Conservation (phyloP, 2,888 invertebrate genomes). For the Hypomecis punctinalis region DNA sequence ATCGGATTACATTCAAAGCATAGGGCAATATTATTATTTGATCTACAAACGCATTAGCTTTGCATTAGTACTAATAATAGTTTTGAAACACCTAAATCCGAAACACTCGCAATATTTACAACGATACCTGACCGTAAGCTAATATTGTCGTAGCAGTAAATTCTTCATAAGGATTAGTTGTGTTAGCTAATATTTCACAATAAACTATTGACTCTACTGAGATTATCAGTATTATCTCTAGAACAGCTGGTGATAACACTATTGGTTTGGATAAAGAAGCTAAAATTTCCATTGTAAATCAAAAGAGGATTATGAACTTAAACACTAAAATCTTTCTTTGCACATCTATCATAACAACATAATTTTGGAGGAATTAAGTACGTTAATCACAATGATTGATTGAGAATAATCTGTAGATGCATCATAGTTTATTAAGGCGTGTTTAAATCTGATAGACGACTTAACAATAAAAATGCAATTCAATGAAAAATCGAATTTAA, state of each 20-base stretch:
- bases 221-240: conserved; percentile 61
- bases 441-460: conserved; percentile 9
- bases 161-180: conserved; percentile 52
- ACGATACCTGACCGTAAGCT: conserved; percentile 45
- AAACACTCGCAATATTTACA: conserved; percentile 36
- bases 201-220: conserved; percentile 57
- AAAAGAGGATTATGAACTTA: conserved; percentile 39
- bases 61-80: conserved; percentile 25
- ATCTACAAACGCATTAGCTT: conserved; percentile 26
- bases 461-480: conserved; percentile 2
- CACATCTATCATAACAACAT: conserved; percentile 9
- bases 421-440: conserved; percentile 3
- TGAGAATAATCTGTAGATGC: conserved; percentile 2
- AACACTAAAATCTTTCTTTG: conserved; percentile 32
- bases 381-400: conserved; percentile 13
- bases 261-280: conserved; percentile 55
- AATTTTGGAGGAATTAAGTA: conserved; percentile 2
- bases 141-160: conserved; percentile 59
- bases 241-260: conserved; percentile 60
- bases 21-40: conserved; percentile 15
- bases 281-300: conserved; percentile 69
- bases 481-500: conserved; percentile 36
- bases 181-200: conserved; percentile 61
- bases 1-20: conserved; percentile 3
- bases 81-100: conserved; percentile 32